Base-by-base conservation (phyloP, 2,888 invertebrate species). In the Ypsolopha sequella region DNA sequence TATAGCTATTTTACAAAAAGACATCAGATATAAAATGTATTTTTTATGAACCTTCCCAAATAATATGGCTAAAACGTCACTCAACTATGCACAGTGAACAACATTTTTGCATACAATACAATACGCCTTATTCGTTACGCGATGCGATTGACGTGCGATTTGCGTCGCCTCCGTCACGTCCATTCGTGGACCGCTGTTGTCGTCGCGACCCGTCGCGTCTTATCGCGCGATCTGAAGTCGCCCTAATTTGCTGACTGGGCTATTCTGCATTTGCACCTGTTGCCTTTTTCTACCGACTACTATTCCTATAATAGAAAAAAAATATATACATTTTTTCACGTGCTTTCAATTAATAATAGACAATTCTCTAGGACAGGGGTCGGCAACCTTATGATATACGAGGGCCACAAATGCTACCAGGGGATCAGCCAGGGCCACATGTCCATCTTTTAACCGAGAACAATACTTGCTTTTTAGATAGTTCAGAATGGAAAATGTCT, bases 91-190 rank as follows among this genome's bases (percentile, higher is more conserved):
- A 24, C 41, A 39, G 39, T 49, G 48, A 24, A 4, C n/a, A 36
- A 33, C 38, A 34, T 6, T 34, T 82, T 81, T 79, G 78, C 81
- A 82, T 82, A 82, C 82, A 82, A 82, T 82, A 69, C 58, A 56
- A 63, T 65, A 78, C 76, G 78, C 78, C 77, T 77, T 65, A 63
- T 61, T 58, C 51, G 56, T 71, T 78, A 77, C 74, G 77, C 64
- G 24, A 24, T 24, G 65, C 68, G 73, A 73, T 70, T 57, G 58
- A 58, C 58, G 58, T 55, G 46, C 52, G 54, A 47, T 50, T 35
- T 8, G 11, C 35, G 49, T 44, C 45, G 48, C 45, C 33, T 52
- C 55, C 24, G 24, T 24, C 24, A 24, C 24, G 24, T 24, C 24
- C 24, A 24, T 24, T 24, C 24, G 24, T 24, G 24, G 24, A 24